Conservation (phyloP, 2,888 invertebrate genomes). For the Rugalucina vietnamica region DNA sequence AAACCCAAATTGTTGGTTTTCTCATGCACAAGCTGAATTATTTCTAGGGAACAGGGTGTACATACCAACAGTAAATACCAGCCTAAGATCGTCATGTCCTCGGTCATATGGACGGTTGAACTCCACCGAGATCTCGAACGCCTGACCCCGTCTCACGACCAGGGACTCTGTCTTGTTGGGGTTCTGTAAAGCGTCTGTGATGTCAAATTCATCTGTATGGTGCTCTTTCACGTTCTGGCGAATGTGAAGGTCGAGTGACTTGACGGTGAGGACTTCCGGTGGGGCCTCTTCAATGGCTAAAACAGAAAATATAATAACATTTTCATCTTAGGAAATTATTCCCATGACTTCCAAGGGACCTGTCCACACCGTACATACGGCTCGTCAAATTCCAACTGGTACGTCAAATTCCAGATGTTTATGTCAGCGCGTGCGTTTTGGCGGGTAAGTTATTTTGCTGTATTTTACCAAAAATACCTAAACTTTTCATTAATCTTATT, state of each 20-base stretch:
- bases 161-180: slow-evolving; percentile 86
- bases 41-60: not conserved
- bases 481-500: too few species aligned
- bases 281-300: not conserved
- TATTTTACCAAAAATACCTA: too few species aligned
- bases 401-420: too few species aligned
- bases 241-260: slow-evolving; percentile 88
- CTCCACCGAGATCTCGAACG: slow-evolving; percentile 89
- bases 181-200: slow-evolving; percentile 18
- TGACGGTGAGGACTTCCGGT: slow-evolving; percentile 45
- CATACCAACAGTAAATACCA: slow-evolving; percentile 88
- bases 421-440: too few species aligned
- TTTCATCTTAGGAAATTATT: too few species aligned
- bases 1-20: too few species aligned
- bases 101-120: slow-evolving; percentile 91
- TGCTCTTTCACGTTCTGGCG: slow-evolving; percentile 89
- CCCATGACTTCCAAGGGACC: too few species aligned
- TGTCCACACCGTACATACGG: too few species aligned
- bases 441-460: too few species aligned
- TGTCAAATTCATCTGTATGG: slow-evolving; percentile 89
- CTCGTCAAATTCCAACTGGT: too few species aligned
- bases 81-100: slow-evolving; percentile 91
- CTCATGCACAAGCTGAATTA: too few species aligned
- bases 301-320: too few species aligned
- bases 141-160: slow-evolving; percentile 90